Conservation (phyloP, 2,113 vertebrate species). For the Pituophis catenifer region DNA sequence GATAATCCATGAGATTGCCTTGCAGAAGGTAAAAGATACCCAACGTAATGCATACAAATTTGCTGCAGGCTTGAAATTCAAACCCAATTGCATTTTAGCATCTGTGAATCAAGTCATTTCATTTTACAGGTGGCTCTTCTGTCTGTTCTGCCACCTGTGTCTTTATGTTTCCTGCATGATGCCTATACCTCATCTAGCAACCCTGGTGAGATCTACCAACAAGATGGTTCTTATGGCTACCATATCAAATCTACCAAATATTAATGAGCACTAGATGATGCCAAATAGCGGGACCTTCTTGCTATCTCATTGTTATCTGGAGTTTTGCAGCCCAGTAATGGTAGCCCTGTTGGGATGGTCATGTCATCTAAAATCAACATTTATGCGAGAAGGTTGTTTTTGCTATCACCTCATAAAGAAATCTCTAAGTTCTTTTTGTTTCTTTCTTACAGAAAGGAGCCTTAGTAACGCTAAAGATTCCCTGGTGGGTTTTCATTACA, state of each 20-base stretch:
- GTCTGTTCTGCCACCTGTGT: background rate
- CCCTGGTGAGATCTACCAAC: background rate
- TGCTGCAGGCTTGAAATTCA: slow-evolving; percentile 37
- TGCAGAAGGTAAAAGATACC: background rate
- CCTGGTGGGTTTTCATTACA: background rate
- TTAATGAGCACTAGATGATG: background rate
- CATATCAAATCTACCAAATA: background rate
- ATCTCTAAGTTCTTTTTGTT: background rate
- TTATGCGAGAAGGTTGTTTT: background rate
- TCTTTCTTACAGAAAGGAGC: accelerated
- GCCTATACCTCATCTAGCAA: slow-evolving; percentile 27
- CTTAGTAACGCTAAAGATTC: background rate
- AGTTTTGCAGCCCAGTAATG: background rate
- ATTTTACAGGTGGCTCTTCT: slow-evolving; percentile 30
- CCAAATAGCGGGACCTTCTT: background rate
- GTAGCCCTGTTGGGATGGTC: background rate
- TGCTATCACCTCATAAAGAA: background rate
- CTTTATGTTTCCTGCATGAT: slow-evolving; percentile 26
- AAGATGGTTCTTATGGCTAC: background rate
- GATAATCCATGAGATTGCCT: background rate
- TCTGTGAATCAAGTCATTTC: slow-evolving; percentile 51
- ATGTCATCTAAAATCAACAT: background rate
- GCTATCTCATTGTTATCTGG: background rate
- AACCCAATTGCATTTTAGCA: slow-evolving; percentile 52
- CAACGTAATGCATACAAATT: slow-evolving; percentile 30